Evolutionary conservation across 64 coral and sea anemone genomes (phyloP), one percentile per base, ranked within the genome.

Genomic region (Anthopleura sola): DNA sequence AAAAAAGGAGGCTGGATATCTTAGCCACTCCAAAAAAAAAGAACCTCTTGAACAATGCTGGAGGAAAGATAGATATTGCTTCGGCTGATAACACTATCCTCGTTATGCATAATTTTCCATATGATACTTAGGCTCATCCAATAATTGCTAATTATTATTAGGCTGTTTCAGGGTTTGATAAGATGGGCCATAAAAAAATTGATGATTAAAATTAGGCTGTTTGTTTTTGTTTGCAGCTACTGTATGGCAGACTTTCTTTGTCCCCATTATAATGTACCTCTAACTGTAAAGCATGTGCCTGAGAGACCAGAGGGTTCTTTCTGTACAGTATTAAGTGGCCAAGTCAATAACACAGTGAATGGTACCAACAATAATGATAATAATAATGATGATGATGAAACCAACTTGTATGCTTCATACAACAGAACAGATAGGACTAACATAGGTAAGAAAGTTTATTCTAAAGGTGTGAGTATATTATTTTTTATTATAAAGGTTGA

Each of bases 221-320:
- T 24, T 75, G 5, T 16, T 44, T 56, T 82, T 68, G 48, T 82
- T 86, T 84, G 85, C 62, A 99, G 97, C 75, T 99, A 90, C 62
- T 99, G 97, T 55, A 84, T 99, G 85, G 90, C 97, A 55, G 97
- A 99, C 60, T 94, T 90, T 82, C 75, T 99, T n/a, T 99, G 97
- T 53, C 90, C 89, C 9, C 86, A 82, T 47, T 99, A 90, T 37
- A 87, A 78, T 6, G 92, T 99, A 37, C 60, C 84, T 10, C 75
- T 92, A 47, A 94, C 97, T 32, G 49, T 90, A 46, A 92, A 82
- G 21, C 97, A 99, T 60, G 55, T 99, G 29, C 97, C 97, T 28
- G 97, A 99, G 78, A 94, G 97, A 83, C 97, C 97, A 0, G 97
- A 99, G 6, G 97, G 93, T 60, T 47, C 87, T 19, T 92, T 91